phyloP scores from a whole-genome alignment of 2,888 invertebrate genomes.

The Coenonympha glycerion region DNA sequence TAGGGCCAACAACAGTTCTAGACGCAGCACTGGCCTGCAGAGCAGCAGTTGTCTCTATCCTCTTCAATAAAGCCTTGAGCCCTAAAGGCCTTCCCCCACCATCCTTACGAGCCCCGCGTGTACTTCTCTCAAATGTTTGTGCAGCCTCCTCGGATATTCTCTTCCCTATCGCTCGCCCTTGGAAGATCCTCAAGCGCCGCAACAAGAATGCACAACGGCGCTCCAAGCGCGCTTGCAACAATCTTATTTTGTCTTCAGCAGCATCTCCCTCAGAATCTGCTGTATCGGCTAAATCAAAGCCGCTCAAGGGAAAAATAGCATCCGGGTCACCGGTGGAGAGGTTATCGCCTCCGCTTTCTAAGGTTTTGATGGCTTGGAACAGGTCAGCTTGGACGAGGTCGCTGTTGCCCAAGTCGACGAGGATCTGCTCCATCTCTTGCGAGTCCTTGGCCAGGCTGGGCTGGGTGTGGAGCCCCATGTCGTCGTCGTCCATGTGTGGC shows the following conservation, averaged over 20 bases:
- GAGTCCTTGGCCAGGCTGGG: slow-evolving; percentile 75
- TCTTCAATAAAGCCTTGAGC: slow-evolving; percentile 62
- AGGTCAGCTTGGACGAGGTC: slow-evolving; percentile 80
- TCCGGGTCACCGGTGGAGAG: slow-evolving; percentile 67
- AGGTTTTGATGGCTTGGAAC: slow-evolving; percentile 84
- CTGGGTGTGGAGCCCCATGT: slow-evolving; percentile 75
- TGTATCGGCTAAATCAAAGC: slow-evolving; percentile 67
- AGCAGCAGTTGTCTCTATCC: slow-evolving; percentile 60
- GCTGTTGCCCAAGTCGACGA: slow-evolving; percentile 75
- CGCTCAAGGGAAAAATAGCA: slow-evolving; percentile 62
- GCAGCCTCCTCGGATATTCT: slow-evolving; percentile 87
- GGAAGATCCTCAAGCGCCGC: slow-evolving; percentile 84
- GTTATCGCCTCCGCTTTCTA: slow-evolving; percentile 74
- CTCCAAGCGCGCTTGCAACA: slow-evolving; percentile 78
- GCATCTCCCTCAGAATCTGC: slow-evolving; percentile 71
- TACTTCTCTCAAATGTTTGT: slow-evolving; percentile 79
- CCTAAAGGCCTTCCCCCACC: slow-evolving; percentile 65
- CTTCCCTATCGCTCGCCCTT: slow-evolving; percentile 83
- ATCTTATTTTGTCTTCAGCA: slow-evolving; percentile 71
- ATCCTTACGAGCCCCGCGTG: slow-evolving; percentile 80
- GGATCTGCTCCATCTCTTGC: slow-evolving; percentile 80
- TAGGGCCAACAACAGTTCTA: slow-evolving; percentile 53
- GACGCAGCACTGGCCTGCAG: slow-evolving; percentile 65
- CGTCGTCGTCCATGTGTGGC: slow-evolving; percentile 76
- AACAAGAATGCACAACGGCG: slow-evolving; percentile 82